Evolutionary conservation across 2,113 vertebrate species (phyloP).

Genomic region (human (Homo sapiens)): GRCh38 chr4:101146501-101147000

Average conservation of each 20-base stretch:
- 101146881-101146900: not conserved
- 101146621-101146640: too few species aligned
- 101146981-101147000: not conserved
- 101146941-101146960: not conserved
- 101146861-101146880: not conserved
- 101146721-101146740: too few species aligned
- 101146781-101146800: not conserved
- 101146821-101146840: not conserved
- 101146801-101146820: not conserved
- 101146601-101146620: too few species aligned
- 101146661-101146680: too few species aligned
- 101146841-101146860: not conserved
- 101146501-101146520: too few species aligned
- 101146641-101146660: too few species aligned
- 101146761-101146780: not conserved
- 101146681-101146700: too few species aligned
- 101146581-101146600: too few species aligned
- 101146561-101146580: too few species aligned
- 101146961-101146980: not conserved
- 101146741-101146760: not conserved
- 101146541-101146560: too few species aligned
- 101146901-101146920: not conserved
- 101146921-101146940: not conserved
- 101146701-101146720: too few species aligned
- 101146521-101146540: too few species aligned